Evolutionary conservation across 2,797 vertebrate genomes (phyloP).

Genomic region (Sebastes jordani): DNA sequence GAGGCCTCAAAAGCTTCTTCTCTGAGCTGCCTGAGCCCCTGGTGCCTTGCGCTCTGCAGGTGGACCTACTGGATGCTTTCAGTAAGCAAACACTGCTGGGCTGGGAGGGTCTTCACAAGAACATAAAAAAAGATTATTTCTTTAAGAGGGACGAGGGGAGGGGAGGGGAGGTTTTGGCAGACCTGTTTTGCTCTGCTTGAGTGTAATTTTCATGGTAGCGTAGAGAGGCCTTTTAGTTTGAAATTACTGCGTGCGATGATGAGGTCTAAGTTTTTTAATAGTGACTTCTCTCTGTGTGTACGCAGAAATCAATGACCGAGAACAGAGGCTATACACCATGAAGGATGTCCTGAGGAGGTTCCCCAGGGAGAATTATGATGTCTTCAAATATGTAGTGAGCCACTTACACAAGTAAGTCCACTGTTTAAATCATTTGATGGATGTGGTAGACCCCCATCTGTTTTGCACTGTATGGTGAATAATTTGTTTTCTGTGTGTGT

Average conservation of each 20-base stretch:
- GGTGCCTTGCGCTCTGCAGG: slow-evolving; percentile 92
- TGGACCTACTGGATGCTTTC: slow-evolving; percentile 93
- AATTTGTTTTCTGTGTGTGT: slow-evolving; percentile 2
- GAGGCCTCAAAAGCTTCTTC: slow-evolving; percentile 97
- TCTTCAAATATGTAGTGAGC: slow-evolving; percentile 94
- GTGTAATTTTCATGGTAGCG: slow-evolving; percentile 13
- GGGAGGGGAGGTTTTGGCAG: slow-evolving; percentile 30
- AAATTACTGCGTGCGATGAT: slow-evolving; percentile 8
- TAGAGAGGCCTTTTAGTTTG: slow-evolving; percentile 9
- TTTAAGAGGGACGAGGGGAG: slow-evolving; percentile 36
- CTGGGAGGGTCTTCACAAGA: slow-evolving; percentile 57
- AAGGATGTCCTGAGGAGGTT: slow-evolving; percentile 94
- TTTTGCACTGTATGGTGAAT: background rate
- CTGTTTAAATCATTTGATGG: background rate
- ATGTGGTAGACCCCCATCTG: background rate
- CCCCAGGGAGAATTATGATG: slow-evolving; percentile 94
- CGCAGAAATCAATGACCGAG: slow-evolving; percentile 92
- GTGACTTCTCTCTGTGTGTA: slow-evolving; percentile 9
- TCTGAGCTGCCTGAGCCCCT: slow-evolving; percentile 95
- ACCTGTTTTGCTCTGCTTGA: slow-evolving; percentile 25
- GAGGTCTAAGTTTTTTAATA: slow-evolving; percentile 18
- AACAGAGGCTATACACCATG: slow-evolving; percentile 93
- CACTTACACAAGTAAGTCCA: slow-evolving; percentile 91
- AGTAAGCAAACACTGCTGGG: slow-evolving; percentile 88
- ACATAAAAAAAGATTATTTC: slow-evolving; percentile 68